Conservation (phyloP, 2,797 vertebrate genomes). For the Toxotes lorentzi region DNA sequence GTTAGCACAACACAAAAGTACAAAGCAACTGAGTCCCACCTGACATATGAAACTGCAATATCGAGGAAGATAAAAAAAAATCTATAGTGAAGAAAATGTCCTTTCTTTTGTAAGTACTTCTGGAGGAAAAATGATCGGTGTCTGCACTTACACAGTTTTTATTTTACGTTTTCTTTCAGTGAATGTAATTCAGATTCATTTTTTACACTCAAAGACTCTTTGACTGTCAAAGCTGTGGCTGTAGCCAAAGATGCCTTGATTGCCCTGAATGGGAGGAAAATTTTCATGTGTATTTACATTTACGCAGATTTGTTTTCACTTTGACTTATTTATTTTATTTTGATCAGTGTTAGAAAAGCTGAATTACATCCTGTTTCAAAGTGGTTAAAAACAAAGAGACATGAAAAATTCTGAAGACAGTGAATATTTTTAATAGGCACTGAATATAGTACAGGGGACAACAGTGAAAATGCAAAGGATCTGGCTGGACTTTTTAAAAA, state of each 20-base stretch:
- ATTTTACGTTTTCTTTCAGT: not conserved
- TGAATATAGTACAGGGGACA: not conserved
- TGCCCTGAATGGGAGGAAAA: not conserved
- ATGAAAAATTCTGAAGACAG: not conserved
- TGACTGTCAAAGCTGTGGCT: not conserved
- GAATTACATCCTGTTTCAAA: not conserved
- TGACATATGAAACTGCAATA: not conserved
- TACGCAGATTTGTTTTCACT: not conserved
- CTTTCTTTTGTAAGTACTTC: not conserved
- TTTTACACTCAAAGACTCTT: not conserved
- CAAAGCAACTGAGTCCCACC: not conserved
- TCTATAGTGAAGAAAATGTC: no score
- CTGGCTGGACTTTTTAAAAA: not conserved
- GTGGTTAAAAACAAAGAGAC: not conserved
- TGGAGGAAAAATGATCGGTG: not conserved
- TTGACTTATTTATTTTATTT: not conserved
- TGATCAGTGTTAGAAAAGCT: no score
- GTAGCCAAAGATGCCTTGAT: not conserved
- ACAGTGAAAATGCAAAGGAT: not conserved
- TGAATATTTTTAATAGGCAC: not conserved
- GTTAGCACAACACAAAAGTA: constrained; percentile 8
- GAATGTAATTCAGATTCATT: not conserved
- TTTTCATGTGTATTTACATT: not conserved
- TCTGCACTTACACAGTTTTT: not conserved
- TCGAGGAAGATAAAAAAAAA: not conserved